Conservation (phyloP, 92 coral and sea anemone genomes). For the Micromussa lordhowensis region DNA sequence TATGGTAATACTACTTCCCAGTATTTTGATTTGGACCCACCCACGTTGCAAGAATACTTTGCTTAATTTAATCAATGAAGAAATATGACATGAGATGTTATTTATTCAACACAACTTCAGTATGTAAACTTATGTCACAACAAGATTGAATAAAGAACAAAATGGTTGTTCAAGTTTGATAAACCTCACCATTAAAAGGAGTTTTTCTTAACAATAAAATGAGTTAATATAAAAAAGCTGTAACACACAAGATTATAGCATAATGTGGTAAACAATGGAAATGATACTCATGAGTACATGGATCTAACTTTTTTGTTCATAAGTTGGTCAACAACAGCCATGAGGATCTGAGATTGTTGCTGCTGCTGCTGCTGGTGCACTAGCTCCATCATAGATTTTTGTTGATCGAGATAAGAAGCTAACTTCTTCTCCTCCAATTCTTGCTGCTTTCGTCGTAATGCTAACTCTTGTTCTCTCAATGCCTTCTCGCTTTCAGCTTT, state of each 20-base stretch:
- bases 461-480: too few relatives aligned
- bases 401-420: too few relatives aligned
- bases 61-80: not conserved
- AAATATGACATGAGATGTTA: not conserved
- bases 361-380: conserved; percentile 49
- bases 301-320: conserved; percentile 49
- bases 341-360: conserved; percentile 55
- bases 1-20: not conserved
- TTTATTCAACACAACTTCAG: not conserved
- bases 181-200: too few relatives aligned
- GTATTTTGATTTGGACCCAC: not conserved
- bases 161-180: too few relatives aligned
- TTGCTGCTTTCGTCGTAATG: too few relatives aligned
- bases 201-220: not conserved
- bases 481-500: too few relatives aligned
- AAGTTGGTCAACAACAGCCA: conserved; percentile 63
- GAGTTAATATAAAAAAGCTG: not conserved
- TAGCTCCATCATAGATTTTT: conserved; percentile 49
- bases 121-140: not conserved
- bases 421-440: too few relatives aligned
- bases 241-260: not conserved
- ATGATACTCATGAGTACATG: conserved; percentile 53
- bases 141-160: not conserved
- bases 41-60: not conserved
- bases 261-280: not conserved